Conservation (phyloP, 1,140 invertebrate species). For the Trichoplusia ni region DNA sequence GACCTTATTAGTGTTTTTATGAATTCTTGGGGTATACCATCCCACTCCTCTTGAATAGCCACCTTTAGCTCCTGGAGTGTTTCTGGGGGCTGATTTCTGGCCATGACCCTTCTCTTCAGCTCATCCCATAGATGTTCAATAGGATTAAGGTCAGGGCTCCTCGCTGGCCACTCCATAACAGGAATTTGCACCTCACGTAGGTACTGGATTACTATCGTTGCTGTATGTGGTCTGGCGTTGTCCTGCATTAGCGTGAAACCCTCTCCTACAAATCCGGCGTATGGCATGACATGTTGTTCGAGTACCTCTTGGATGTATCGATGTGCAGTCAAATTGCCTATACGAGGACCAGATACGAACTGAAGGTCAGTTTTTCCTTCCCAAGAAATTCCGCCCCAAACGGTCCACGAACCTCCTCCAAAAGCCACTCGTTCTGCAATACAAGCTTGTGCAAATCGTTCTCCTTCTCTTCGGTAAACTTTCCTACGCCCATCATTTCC, state of each 20-base stretch:
- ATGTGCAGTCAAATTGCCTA: conserved; percentile 13
- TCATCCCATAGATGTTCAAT: neutral
- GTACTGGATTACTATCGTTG: too few species aligned
- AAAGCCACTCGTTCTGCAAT: conserved; percentile 40
- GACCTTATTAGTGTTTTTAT: neutral
- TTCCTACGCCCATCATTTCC: neutral
- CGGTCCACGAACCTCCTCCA: conserved; percentile 29
- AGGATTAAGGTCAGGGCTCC: too few species aligned
- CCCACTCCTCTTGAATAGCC: neutral
- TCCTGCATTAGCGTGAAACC: conserved; percentile 43
- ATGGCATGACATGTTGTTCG: conserved; percentile 38
- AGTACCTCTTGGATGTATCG: conserved; percentile 28
- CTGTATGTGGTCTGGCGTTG: conserved; percentile 49
- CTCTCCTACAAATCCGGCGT: conserved; percentile 39
- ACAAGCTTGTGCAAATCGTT: conserved; percentile 45
- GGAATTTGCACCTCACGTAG: too few species aligned
- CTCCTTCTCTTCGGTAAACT: conserved; percentile 45
- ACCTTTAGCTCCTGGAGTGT: neutral
- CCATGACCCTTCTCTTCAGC: neutral
- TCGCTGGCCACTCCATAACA: too few species aligned
- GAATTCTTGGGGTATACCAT: neutral
- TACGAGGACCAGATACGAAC: conserved; percentile 5
- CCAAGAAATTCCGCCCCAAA: conserved; percentile 17
- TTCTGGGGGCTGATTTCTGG: neutral
- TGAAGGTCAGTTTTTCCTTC: conserved; percentile 12